These are phyloP conservation scores for Lissonota sp. DNA, from an alignment of 2,888 invertebrate genomes.

Conservation along the genomic window DNA sequence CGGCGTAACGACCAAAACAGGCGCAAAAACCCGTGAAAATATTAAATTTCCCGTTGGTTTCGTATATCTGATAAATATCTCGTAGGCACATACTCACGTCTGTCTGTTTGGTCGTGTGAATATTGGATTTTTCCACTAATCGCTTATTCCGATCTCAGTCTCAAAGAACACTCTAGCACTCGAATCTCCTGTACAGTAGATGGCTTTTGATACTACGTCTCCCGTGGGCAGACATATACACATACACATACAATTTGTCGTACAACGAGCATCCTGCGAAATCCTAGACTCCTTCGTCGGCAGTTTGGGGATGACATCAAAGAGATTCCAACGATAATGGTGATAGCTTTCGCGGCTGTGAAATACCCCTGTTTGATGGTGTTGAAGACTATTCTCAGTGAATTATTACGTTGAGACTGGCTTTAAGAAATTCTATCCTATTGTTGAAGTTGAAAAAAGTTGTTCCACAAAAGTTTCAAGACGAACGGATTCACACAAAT, in stretches of 20 bases:
- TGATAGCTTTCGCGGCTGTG: neutral
- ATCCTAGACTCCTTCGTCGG: constrained; percentile 8
- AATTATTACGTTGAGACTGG: too few relatives aligned
- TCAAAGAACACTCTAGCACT: neutral
- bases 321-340: constrained; percentile 43
- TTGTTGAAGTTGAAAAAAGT: too few relatives aligned
- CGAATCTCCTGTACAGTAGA: neutral
- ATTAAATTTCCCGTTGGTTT: neutral
- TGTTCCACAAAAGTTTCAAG: too few relatives aligned
- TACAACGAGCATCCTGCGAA: constrained; percentile 22
- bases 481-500: too few relatives aligned
- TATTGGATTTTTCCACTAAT: constrained; percentile 4
- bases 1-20: constrained; percentile 40
- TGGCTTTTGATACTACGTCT: neutral
- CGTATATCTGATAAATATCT: too few relatives aligned
- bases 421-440: too few relatives aligned
- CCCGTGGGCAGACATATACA: neutral
- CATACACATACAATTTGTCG: neutral
- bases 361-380: constrained; percentile 12
- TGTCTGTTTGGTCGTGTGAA: neutral
- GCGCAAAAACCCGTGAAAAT: constrained; percentile 20
- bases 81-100: too few relatives aligned
- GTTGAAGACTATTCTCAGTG: constrained; percentile 5
- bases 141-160: neutral
- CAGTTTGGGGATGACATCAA: constrained; percentile 47